phyloP scores from a whole-genome alignment of 2,113 vertebrate genomes.

The Solenodon paradoxus region DNA sequence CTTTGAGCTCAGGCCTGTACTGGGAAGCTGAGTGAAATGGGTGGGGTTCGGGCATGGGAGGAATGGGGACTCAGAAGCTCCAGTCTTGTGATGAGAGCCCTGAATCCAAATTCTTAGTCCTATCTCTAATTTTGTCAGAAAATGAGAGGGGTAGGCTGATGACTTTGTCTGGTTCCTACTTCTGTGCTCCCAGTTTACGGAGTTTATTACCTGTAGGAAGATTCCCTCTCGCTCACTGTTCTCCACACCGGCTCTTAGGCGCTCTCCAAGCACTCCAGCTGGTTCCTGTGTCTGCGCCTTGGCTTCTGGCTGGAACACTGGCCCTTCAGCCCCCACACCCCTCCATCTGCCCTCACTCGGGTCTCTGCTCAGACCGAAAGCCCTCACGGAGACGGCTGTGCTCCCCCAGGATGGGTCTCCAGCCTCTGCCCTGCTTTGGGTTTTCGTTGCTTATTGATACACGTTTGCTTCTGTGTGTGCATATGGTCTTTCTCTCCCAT shows the following conservation, averaged over 20 bases:
- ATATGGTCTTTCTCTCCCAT: background rate
- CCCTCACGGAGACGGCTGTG: background rate
- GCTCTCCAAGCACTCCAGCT: background rate
- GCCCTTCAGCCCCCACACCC: background rate
- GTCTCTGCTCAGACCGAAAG: background rate
- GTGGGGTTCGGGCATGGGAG: background rate
- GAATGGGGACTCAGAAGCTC: background rate
- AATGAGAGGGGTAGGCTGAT: background rate
- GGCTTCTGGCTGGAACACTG: background rate
- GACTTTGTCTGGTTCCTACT: no score
- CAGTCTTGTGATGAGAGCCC: background rate
- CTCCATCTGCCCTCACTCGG: accelerated
- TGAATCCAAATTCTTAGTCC: background rate
- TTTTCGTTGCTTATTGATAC: background rate
- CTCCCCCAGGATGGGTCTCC: background rate
- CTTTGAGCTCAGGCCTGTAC: background rate
- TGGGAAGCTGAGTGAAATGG: background rate
- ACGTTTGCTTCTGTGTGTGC: background rate
- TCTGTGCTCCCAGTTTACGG: background rate
- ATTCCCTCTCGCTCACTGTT: background rate
- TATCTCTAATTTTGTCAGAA: background rate
- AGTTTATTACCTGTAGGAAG: no score
- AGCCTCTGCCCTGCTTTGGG: no score
- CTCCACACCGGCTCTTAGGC: no score
- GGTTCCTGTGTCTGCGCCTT: background rate